phyloP scores from a whole-genome alignment of 1,140 invertebrate genomes.

The Macrobrachium rosenbergii region DNA sequence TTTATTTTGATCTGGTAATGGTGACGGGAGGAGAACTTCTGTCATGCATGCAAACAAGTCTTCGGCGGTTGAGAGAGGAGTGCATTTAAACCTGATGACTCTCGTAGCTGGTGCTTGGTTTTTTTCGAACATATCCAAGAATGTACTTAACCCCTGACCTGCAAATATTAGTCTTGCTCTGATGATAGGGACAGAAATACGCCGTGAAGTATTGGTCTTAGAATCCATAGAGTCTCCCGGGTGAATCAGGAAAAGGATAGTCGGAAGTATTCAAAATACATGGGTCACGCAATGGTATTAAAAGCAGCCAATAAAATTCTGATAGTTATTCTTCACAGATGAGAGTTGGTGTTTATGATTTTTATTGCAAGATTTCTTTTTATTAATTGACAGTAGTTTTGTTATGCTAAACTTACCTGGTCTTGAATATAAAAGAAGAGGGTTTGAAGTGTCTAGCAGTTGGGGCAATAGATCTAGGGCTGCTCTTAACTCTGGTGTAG shows the following conservation, averaged over 20 bases:
- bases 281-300: too few relatives aligned
- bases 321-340: too few relatives aligned
- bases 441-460: slow-evolving; percentile 35
- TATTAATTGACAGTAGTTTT: background rate
- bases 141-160: slow-evolving; percentile 62
- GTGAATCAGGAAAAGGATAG: too few relatives aligned
- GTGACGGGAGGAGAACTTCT: slow-evolving; percentile 17
- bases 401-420: slow-evolving; percentile 25
- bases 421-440: slow-evolving; percentile 35
- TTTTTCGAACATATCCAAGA: slow-evolving; percentile 56
- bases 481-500: slow-evolving; percentile 46
- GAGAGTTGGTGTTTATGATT: background rate
- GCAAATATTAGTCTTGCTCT: background rate
- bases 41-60: slow-evolving; percentile 51
- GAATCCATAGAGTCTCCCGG: background rate
- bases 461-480: slow-evolving; percentile 40
- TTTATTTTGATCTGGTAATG: background rate
- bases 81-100: slow-evolving; percentile 58
- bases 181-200: background rate
- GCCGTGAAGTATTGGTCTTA: background rate
- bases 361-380: background rate
- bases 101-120: slow-evolving; percentile 38
- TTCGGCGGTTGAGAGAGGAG: slow-evolving; percentile 46
- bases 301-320: too few relatives aligned
- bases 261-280: too few relatives aligned